Evolutionary conservation across 2,113 vertebrate genomes (phyloP), one percentile per base, ranked within the genome.

Genomic region (Naja naja): DNA sequence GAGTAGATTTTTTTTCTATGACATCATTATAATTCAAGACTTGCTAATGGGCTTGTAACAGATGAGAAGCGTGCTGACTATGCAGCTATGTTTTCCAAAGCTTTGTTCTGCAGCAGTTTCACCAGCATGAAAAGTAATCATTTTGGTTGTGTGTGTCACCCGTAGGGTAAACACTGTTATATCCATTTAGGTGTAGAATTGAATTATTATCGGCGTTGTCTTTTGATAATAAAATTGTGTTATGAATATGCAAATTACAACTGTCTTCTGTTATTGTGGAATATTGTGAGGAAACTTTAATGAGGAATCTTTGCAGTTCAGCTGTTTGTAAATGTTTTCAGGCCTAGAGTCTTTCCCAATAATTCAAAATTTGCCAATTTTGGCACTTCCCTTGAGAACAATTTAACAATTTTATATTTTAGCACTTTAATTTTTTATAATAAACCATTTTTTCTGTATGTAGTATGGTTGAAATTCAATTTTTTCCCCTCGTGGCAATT

Each of bases 171-270:
- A 87, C 87, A 88, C 55, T 45, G 60, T 74, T 6, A 23, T 93
- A 95, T 81, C 88, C 90, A 60, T 95, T 90, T 91, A 93, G 86
- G 94, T 94, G 93, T 94, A 96, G 94, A 95, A 97, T 93, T 95
- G 93, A 97, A 96, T 97, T 97, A 96, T 96, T 97, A 96, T 93
- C 95, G 93, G 69, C 91, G 93, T 94, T 96, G 95, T 96, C 97
- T 96, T 93, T 95, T 74, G 91, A 96, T 90, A 96, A 90, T 91
- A 96, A 97, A 96, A 92, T 93, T 22, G 0, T 92, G 91, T 95
- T 96, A 95, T 86, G 92, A 95, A 95, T 92, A 93, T 96, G 93
- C 96, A 96, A 95, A 93, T 95, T 90, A 3, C 90, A 95, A 94
- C 86, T 87, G 88, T 95, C 96, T 96, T 93, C 94, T 94, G 95